phyloP scores from a whole-genome alignment of 2,113 vertebrate genomes.

The Gulo gulo region DNA sequence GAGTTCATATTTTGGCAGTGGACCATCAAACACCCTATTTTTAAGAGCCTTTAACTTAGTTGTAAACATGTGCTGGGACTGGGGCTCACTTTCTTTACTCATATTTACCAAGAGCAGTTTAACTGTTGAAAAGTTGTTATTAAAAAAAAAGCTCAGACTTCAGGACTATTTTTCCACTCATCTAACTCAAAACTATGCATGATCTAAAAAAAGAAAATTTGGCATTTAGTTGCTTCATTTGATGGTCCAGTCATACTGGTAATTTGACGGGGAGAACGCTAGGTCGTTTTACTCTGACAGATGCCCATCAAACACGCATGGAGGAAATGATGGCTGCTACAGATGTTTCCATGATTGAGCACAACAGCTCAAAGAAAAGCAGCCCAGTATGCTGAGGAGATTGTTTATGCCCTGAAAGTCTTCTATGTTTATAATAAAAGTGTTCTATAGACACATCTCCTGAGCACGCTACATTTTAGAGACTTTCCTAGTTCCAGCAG shows the following conservation, averaged over 20 bases:
- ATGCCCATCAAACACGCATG: conserved; percentile 52
- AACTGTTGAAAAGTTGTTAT: conserved; percentile 64
- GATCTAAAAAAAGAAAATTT: not conserved
- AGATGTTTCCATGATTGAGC: conserved; percentile 69
- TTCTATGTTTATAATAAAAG: conserved; percentile 68
- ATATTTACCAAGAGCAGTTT: conserved; percentile 60
- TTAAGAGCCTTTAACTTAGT: conserved; percentile 79
- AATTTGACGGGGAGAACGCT: conserved; percentile 50
- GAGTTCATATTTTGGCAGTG: conserved; percentile 80
- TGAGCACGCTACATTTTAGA: conserved; percentile 26
- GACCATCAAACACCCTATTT: conserved; percentile 82
- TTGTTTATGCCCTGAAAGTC: conserved; percentile 47
- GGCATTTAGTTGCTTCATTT: conserved; percentile 53
- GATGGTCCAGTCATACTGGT: conserved; percentile 63
- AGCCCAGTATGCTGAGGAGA: conserved; percentile 64
- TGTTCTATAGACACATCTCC: conserved; percentile 46
- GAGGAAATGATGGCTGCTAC: conserved; percentile 46
- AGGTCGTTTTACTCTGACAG: conserved; percentile 58
- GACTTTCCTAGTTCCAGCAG: not conserved
- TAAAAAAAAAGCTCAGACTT: conserved; percentile 39
- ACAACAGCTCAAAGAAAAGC: conserved; percentile 72
- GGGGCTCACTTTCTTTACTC: conserved; percentile 66
- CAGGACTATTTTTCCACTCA: conserved; percentile 26
- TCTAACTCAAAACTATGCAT: not conserved
- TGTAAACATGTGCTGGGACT: conserved; percentile 76